These are phyloP conservation scores for Molossus molossus DNA, from an alignment of 2,797 vertebrate genomes.

Conservation along the genomic window DNA sequence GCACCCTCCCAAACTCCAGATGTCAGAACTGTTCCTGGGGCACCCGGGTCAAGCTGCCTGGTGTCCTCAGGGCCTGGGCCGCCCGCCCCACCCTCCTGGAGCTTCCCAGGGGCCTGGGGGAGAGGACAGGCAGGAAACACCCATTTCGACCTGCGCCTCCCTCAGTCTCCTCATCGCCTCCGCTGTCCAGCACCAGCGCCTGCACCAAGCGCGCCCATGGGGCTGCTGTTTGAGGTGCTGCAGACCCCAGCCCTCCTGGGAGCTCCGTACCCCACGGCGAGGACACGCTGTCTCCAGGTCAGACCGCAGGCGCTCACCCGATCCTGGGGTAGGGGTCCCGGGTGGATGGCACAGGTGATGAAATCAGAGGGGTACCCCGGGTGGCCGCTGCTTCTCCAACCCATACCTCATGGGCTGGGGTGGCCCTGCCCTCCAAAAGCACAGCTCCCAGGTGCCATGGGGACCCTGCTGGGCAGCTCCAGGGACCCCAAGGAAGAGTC, in stretches of 20 bases:
- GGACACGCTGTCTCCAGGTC: neutral
- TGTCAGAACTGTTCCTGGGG: neutral
- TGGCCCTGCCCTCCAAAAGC: neutral
- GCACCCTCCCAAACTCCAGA: too few relatives aligned
- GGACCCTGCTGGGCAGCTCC: neutral
- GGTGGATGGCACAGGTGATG: rapidly evolving
- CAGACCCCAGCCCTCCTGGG: neutral
- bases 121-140: neutral
- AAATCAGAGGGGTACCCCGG: rapidly evolving
- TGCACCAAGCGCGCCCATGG: too few relatives aligned
- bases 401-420: rapidly evolving
- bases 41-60: neutral
- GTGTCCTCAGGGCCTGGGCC: rapidly evolving
- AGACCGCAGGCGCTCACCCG: neutral
- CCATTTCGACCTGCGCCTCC: neutral
- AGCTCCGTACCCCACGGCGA: neutral
- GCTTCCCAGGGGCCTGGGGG: rapidly evolving
- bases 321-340: rapidly evolving
- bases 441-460: rapidly evolving
- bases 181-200: too few relatives aligned
- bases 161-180: too few relatives aligned
- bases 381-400: rapidly evolving
- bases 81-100: neutral
- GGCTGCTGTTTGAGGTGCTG: too few relatives aligned
- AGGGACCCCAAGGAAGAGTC: neutral